Conservation (phyloP, 53 echinoderm and acorn worm genomes). For the Patiria pectinifera region DNA sequence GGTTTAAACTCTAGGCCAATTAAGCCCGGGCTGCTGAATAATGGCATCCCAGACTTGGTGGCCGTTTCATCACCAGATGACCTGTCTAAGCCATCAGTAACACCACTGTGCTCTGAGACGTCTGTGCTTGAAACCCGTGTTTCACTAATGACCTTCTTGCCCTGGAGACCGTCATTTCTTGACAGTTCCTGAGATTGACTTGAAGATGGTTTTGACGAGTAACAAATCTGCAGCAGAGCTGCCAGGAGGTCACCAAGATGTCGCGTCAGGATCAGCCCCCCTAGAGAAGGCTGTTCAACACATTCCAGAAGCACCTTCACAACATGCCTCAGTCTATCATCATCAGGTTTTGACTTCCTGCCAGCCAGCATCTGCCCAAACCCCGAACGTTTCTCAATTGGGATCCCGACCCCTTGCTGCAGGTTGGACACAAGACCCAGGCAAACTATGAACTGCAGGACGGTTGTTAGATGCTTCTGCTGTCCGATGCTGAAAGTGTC, state of each 20-base stretch:
- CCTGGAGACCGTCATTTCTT: neutral
- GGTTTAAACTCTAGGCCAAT: constrained; percentile 7
- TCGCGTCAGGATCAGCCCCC: constrained; percentile 83
- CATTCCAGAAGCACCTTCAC: constrained; percentile 67
- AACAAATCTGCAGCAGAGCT: constrained; percentile 75
- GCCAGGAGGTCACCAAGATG: constrained; percentile 90
- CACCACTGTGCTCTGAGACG: neutral
- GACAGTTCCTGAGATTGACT: neutral
- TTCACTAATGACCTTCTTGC: neutral
- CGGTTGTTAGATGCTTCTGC: constrained; percentile 72
- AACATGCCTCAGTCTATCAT: constrained; percentile 69
- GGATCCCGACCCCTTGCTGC: constrained; percentile 86
- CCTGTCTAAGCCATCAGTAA: neutral
- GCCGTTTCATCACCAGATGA: neutral
- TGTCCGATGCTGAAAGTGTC: constrained; percentile 89
- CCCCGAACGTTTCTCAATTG: constrained; percentile 77
- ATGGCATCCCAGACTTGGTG: neutral
- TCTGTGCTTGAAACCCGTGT: neutral
- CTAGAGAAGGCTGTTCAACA: constrained; percentile 74
- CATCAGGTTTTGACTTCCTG: neutral
- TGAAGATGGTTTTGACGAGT: constrained; percentile 40
- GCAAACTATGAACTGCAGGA: constrained; percentile 83
- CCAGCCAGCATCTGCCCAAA: constrained; percentile 66
- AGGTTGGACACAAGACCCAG: constrained; percentile 85
- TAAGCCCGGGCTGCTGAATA: constrained; percentile 29